Evolutionary conservation across 2,113 vertebrate species (phyloP), one percentile per base, ranked within the genome.

Genomic region (Naja naja): DNA sequence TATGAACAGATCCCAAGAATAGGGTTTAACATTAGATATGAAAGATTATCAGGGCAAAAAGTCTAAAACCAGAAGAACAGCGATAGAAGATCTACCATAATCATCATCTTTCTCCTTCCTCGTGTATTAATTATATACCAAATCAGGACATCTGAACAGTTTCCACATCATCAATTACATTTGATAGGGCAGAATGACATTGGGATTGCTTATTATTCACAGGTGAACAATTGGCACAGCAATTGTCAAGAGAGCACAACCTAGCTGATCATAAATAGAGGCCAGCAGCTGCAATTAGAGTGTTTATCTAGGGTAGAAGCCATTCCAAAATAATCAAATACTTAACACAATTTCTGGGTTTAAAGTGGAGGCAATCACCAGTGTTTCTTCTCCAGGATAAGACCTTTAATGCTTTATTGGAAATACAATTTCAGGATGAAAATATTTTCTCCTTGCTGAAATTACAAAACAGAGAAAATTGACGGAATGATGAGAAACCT

Each of bases 331-430:
- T 45, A 74, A 92, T 69, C 87, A 81, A 92, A 88, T n/a, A 88
- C 91, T 89, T 89, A 89, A 89, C 52, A 89, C 55, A 25, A 20
- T 89, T n/a, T 88, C 87, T 81, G 87, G 91, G 52, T 81, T 55
- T 54, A 81, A 74, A 89, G 39, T 92, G n/a, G 74, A 86, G 74
- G 30, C 53, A 47, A 88, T 74, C 34, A 74, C 34, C 94, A 96
- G 97, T 95, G 96, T 94, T 96, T 97, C 97, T 97, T 92, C 96
- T 95, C 96, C 92, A 81, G 95, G 96, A 97, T 95, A 95, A 60
- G 95, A 96, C 94, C 96, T 97, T 97, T 97, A 97, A 97, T 95
- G 97, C 95, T 97, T 95, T 96, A 88, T 16, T 87, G 55, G 94
- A 96, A 97, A 96, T 95, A 96, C 94, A 94, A 97, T 96, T 97